phyloP scores from a whole-genome alignment of 2,113 vertebrate genomes.

The Salvator merianae region DNA sequence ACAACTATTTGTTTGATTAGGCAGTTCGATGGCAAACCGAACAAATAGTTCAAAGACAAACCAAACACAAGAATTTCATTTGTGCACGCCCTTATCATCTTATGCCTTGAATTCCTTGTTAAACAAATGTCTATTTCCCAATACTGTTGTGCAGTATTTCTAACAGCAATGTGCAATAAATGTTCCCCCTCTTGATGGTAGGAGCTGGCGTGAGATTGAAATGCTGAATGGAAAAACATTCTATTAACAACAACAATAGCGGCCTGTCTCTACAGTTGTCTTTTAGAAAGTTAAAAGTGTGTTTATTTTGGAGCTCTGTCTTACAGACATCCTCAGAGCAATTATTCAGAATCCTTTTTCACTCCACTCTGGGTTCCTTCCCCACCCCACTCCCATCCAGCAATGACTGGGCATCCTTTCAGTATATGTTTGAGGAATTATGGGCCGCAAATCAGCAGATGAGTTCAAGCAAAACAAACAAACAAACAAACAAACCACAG shows the following conservation, averaged over 20 bases:
- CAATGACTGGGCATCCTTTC: constrained; percentile 45
- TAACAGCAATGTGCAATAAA: constrained; percentile 20
- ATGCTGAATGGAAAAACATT: constrained; percentile 27
- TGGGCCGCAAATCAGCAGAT: constrained; percentile 64
- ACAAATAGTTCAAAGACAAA: no score
- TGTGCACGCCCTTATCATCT: no score
- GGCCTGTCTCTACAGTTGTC: neutral
- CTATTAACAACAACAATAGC: no score
- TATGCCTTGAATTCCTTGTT: constrained; percentile 2
- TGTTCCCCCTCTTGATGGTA: neutral
- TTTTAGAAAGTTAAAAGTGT: constrained; percentile 19
- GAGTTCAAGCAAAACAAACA: constrained; percentile 10
- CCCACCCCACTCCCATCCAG: constrained; percentile 45
- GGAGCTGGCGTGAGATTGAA: neutral
- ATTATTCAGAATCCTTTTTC: constrained; percentile 51
- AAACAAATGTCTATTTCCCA: neutral
- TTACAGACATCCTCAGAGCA: constrained; percentile 36
- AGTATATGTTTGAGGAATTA: constrained; percentile 54
- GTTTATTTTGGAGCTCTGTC: constrained; percentile 46
- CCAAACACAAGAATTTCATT: no score
- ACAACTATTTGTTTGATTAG: no score
- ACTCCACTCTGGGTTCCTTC: constrained; percentile 18
- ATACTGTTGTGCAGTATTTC: neutral
- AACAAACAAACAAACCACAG: neutral
- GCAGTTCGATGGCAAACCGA: no score